Base-by-base conservation (phyloP, 2,888 invertebrate species). In the Amaurobius ferox region DNA sequence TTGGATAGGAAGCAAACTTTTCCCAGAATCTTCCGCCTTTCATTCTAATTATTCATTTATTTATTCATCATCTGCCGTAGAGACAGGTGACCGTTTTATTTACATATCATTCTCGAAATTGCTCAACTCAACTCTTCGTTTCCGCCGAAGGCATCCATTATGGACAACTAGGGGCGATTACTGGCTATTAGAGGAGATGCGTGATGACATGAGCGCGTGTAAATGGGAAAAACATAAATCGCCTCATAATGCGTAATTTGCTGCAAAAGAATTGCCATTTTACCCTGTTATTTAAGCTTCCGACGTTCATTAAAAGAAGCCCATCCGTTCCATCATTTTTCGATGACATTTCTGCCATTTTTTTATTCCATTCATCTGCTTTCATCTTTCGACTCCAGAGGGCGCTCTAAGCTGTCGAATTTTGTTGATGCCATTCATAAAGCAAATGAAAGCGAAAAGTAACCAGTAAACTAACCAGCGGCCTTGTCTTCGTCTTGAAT, bases 211-310 rank as follows among this genome's bases (percentile, higher is more conserved):
- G n/a, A 44, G 44, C 70, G 19, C 44, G 70, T 70, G 70, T 44
- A 70, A 70, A 70, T 70, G 32, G 44, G 70, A 68, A 68, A 68
- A 68, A 68, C 70, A 70, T 70, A 70, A 70, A 70, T 70, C 44
- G 44, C 70, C 23, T 13, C 28, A 28, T 44, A 44, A 44, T 70
- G 23, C 40, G 13, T 68, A 68, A 68, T 68, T 40, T 68, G 68
- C 70, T 44, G 26, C 70, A 29, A 44, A 70, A 44, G 70, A 44
- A 70, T 70, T 28, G 70, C 44, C 29, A 48, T 29, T 44, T 28
- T 28, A 39, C 70, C 44, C 70, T 70, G 40, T 70, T 29, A 70
- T 70, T 70, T 70, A 44, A n/a, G 70, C 29, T 70, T 70, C 70
- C 44, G 70, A 9, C 70, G 19, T 29, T 44, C 70, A 70, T 70